Evolutionary conservation across 92 coral and sea anemone species (phyloP).

Genomic region (Epizoanthus stellaris): DNA sequence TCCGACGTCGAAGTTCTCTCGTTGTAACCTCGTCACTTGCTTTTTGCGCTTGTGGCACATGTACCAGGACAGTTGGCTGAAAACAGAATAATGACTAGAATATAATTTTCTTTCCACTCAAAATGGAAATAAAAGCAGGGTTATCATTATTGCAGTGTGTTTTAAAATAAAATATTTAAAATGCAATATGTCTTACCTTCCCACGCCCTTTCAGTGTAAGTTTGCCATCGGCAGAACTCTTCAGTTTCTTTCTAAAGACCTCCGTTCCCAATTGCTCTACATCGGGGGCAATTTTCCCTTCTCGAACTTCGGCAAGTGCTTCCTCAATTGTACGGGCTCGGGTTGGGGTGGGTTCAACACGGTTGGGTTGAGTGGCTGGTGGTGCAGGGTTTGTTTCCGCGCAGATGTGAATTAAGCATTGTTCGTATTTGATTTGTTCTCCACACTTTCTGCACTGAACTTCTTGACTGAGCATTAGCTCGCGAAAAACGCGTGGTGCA

Average conservation of each 20-base stretch:
- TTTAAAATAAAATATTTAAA: neutral
- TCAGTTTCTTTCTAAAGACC: conserved; percentile 24
- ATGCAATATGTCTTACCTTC: conserved; percentile 13
- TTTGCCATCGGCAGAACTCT: conserved; percentile 6
- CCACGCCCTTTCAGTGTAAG: conserved; percentile 31
- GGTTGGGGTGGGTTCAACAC: neutral
- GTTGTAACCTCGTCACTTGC: neutral
- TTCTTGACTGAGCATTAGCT: conserved; percentile 22
- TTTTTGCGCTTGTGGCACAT: conserved; percentile 28
- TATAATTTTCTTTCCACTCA: no score
- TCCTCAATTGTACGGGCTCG: conserved; percentile 28
- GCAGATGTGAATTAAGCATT: conserved; percentile 31
- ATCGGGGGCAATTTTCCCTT: conserved; percentile 15
- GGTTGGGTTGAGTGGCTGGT: neutral
- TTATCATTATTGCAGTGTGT: no score
- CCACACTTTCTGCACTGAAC: conserved; percentile 25
- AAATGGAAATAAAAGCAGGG: no score
- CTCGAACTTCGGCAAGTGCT: conserved; percentile 23
- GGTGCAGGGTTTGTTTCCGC: neutral
- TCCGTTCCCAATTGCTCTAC: conserved; percentile 32
- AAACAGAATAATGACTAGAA: neutral
- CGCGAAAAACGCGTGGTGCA: conserved; percentile 28
- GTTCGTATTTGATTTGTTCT: conserved; percentile 11
- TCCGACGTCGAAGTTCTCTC: neutral
- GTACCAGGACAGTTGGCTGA: conserved; percentile 26